Conservation (phyloP, 2,113 vertebrate species). For the Pundamilia nyererei region DNA sequence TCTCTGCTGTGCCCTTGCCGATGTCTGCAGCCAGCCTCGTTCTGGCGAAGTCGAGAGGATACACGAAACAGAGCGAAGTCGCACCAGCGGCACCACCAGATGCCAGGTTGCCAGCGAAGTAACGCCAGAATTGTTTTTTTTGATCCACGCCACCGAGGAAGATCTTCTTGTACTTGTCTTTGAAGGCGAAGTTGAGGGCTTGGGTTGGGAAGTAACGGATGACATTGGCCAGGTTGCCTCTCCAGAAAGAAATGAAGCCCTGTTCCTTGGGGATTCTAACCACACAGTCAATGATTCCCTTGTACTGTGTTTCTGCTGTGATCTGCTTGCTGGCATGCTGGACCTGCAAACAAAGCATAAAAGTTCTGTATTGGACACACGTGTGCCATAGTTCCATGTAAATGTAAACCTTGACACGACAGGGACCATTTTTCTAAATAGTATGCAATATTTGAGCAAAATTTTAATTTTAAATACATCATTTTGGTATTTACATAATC, state of each 20-base stretch:
- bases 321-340: constrained; percentile 99
- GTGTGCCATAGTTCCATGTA: not conserved
- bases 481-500: not conserved
- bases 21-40: constrained; percentile 95
- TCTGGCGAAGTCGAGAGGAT: constrained; percentile 97
- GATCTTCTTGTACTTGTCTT: constrained; percentile 99
- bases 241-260: constrained; percentile 94
- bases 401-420: not conserved
- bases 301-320: constrained; percentile 88
- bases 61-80: constrained; percentile 97
- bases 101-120: constrained; percentile 93
- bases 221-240: constrained; percentile 97
- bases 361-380: not conserved
- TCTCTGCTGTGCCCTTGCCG: constrained; percentile 81
- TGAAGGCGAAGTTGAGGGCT: constrained; percentile 99
- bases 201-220: constrained; percentile 99
- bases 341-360: constrained; percentile 71
- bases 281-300: constrained; percentile 94
- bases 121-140: constrained; percentile 98
- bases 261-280: constrained; percentile 95
- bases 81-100: constrained; percentile 94
- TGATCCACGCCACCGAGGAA: constrained; percentile 97
- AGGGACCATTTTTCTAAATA: not conserved
- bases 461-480: not conserved
- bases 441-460: not conserved